Evolutionary conservation across 2,113 vertebrate genomes (phyloP).

Genomic region (Anolis sagrei): DNA sequence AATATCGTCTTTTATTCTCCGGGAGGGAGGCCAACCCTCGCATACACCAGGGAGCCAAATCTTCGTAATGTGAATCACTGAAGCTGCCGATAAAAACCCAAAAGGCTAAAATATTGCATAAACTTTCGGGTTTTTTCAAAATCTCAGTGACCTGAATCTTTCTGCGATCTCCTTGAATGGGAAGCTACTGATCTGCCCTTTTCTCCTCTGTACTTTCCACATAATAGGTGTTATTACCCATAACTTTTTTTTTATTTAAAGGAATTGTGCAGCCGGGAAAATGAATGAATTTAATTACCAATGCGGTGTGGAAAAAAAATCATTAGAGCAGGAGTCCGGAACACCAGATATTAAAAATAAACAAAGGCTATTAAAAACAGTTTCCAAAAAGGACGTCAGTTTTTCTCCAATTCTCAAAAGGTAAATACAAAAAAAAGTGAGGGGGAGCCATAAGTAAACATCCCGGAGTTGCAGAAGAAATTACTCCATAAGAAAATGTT

Average conservation of each 20-base stretch:
- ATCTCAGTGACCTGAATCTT: slow-evolving; percentile 42
- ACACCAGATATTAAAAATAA: slow-evolving; percentile 83
- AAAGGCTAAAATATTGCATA: slow-evolving; percentile 1
- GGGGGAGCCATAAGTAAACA: slow-evolving; percentile 67
- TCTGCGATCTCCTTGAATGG: slow-evolving; percentile 41
- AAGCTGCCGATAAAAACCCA: not conserved
- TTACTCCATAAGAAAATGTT: slow-evolving; percentile 76
- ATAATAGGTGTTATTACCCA: slow-evolving; percentile 81
- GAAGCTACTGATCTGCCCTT: slow-evolving; percentile 72
- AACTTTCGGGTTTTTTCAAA: slow-evolving; percentile 35
- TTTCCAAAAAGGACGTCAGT: slow-evolving; percentile 74
- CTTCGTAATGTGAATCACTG: not conserved
- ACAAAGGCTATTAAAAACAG: slow-evolving; percentile 83
- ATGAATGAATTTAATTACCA: slow-evolving; percentile 91
- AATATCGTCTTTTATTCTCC: slow-evolving; percentile 2
- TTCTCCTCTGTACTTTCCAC: slow-evolving; percentile 76
- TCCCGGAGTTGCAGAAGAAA: slow-evolving; percentile 70
- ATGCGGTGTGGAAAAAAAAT: slow-evolving; percentile 85
- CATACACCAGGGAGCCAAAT: not conserved
- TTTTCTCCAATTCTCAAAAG: slow-evolving; percentile 74
- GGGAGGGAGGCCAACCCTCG: not conserved
- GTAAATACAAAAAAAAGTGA: slow-evolving; percentile 68
- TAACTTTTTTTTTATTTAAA: slow-evolving; percentile 86
- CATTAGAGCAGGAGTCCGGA: slow-evolving; percentile 85
- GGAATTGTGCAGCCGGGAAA: slow-evolving; percentile 82